Evolutionary conservation across 2,888 invertebrate species (phyloP).

Genomic region (Byasa hedistus): DNA sequence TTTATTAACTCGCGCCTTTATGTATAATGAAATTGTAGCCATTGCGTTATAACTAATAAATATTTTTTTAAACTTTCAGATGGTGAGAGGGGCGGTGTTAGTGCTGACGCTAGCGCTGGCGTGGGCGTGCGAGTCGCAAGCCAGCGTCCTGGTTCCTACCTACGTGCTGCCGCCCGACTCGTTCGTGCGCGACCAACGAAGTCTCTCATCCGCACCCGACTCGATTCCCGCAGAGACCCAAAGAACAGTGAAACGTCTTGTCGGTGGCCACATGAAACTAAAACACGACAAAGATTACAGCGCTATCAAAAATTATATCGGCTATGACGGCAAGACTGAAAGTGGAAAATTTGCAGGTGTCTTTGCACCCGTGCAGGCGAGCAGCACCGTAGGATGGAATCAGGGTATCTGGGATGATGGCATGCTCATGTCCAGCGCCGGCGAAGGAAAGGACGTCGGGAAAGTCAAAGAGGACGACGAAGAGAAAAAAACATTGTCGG

Average conservation of each 20-base stretch:
- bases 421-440: slow-evolving; percentile 84
- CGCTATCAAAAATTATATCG: slow-evolving; percentile 65
- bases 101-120: slow-evolving; percentile 73
- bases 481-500: slow-evolving; percentile 90
- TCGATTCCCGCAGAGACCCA: slow-evolving; percentile 61
- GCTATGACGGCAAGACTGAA: slow-evolving; percentile 59
- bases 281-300: slow-evolving; percentile 69
- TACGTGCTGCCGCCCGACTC: slow-evolving; percentile 78
- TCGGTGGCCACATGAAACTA: slow-evolving; percentile 84
- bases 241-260: slow-evolving; percentile 82
- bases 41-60: slow-evolving; percentile 50
- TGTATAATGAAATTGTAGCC: slow-evolving; percentile 25
- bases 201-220: slow-evolving; percentile 60
- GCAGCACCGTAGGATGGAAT: slow-evolving; percentile 76
- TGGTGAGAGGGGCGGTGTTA: slow-evolving; percentile 79
- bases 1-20: slow-evolving; percentile 39
- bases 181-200: slow-evolving; percentile 76
- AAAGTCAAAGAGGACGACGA: slow-evolving; percentile 81
- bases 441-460: slow-evolving; percentile 81
- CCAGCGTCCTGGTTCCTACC: slow-evolving; percentile 76
- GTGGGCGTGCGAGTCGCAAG: slow-evolving; percentile 61
- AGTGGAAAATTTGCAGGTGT: slow-evolving; percentile 67
- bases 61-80: slow-evolving; percentile 74
- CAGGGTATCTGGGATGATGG: slow-evolving; percentile 83
- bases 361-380: slow-evolving; percentile 70